Conservation (phyloP, 2,113 vertebrate genomes). For the Arizona elegans region DNA sequence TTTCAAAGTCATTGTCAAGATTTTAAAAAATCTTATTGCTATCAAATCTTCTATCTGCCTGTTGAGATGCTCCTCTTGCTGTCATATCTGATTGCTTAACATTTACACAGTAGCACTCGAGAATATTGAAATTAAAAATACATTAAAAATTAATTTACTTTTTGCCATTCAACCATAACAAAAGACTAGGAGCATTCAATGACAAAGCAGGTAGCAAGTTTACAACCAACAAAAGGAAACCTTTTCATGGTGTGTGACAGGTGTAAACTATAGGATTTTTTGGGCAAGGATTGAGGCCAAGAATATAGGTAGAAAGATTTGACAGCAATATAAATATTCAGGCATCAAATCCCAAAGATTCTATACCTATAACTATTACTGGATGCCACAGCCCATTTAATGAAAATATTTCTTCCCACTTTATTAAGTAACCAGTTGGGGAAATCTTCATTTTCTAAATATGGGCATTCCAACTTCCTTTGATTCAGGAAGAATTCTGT, state of each 20-base stretch:
- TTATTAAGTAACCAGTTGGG: neutral
- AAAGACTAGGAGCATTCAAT: slow-evolving; percentile 16
- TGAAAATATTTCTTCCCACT: neutral
- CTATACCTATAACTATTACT: neutral
- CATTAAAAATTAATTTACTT: slow-evolving; percentile 36
- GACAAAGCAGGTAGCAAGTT: slow-evolving; percentile 14
- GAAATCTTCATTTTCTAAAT: neutral
- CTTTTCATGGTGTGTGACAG: neutral
- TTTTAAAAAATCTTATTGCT: neutral
- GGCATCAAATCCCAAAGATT: neutral
- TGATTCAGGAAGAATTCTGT: neutral
- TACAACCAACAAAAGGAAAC: neutral
- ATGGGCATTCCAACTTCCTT: neutral
- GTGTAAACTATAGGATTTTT: neutral
- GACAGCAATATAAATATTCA: neutral
- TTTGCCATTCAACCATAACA: slow-evolving; percentile 13
- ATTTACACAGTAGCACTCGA: slow-evolving; percentile 23
- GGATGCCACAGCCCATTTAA: neutral
- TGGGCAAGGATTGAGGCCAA: neutral
- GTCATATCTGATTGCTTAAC: slow-evolving; percentile 15
- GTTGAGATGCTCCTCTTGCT: neutral
- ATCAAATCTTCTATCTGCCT: slow-evolving; percentile 4
- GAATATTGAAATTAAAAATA: slow-evolving; percentile 33
- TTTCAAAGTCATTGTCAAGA: slow-evolving; percentile 6
- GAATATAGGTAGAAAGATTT: neutral